Conservation (phyloP, 2,113 vertebrate species). For the Axis porcinus region DNA sequence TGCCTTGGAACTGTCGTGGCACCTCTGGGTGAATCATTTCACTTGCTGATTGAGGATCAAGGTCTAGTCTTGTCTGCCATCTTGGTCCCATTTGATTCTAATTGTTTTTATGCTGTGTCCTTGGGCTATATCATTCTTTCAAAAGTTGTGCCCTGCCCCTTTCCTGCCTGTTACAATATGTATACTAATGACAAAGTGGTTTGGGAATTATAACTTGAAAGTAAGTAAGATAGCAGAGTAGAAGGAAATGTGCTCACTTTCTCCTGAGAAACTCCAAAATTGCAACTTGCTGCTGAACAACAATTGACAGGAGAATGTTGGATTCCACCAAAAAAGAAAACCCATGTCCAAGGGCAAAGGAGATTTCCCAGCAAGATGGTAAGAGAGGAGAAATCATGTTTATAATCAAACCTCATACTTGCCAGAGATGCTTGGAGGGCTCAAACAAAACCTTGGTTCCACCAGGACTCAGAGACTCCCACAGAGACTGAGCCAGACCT, state of each 20-base stretch:
- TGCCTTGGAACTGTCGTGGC: too few species aligned
- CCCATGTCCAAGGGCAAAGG: background rate
- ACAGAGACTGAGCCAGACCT: background rate
- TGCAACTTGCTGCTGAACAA: background rate
- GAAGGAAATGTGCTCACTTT: background rate
- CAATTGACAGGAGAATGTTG: background rate
- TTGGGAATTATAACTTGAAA: background rate
- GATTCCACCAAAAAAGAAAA: background rate
- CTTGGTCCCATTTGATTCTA: background rate
- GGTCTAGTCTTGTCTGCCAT: background rate
- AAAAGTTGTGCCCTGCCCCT: background rate
- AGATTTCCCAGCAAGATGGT: background rate
- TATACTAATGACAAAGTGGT: background rate
- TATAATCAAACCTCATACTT: background rate
- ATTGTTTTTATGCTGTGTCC: background rate
- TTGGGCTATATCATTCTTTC: background rate
- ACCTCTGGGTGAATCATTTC: too few species aligned
- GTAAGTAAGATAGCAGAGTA: background rate
- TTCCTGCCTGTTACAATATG: background rate
- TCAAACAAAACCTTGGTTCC: background rate
- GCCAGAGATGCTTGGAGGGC: background rate
- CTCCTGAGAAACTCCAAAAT: background rate
- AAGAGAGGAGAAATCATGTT: background rate
- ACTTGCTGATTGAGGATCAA: background rate
- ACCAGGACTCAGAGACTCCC: background rate